Conservation (phyloP, 2,797 vertebrate species). For the Poliocrania exsul region DNA sequence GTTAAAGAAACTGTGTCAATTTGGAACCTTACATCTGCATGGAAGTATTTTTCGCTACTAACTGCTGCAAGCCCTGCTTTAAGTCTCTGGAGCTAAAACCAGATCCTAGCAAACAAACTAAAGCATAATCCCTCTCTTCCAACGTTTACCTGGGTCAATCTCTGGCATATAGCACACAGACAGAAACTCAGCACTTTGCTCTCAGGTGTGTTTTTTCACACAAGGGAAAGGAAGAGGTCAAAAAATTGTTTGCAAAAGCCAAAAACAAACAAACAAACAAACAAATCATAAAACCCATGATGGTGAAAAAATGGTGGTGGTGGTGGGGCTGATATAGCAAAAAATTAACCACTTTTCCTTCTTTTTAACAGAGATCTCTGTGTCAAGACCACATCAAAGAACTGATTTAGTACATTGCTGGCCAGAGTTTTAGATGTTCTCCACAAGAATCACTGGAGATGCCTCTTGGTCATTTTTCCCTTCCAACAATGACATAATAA, state of each 20-base stretch:
- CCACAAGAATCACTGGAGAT: not conserved
- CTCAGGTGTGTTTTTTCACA: not conserved
- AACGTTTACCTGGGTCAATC: not conserved
- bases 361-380: not conserved
- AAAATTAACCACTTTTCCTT: not conserved
- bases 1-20: not conserved
- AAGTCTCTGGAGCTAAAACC: not conserved
- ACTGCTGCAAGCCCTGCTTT: not conserved
- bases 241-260: not conserved
- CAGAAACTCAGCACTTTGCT: not conserved
- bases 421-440: not conserved
- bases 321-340: not conserved
- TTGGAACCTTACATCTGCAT: not conserved
- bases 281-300: not conserved
- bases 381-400: not conserved
- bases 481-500: not conserved
- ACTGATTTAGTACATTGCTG: not conserved
- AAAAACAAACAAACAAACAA: not conserved
- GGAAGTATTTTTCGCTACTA: not conserved
- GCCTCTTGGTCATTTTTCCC: not conserved
- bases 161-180: not conserved
- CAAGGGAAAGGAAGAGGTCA: not conserved
- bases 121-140: not conserved
- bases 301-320: fast-evolving
- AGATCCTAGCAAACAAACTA: not conserved